phyloP scores from a whole-genome alignment of 92 coral and sea anemone genomes.

The Epizoanthus illoricatus region DNA sequence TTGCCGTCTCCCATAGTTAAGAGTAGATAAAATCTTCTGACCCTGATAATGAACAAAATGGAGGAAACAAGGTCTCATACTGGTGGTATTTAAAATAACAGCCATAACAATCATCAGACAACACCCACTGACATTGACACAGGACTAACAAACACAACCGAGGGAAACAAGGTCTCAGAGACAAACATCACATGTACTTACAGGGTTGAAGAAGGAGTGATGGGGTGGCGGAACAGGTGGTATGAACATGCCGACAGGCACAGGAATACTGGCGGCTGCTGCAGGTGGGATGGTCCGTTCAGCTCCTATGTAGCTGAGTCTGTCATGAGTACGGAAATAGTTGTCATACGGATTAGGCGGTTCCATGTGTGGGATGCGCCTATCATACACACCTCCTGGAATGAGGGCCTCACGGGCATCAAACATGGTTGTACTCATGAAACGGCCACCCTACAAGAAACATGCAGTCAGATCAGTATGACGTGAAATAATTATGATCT shows the following conservation, averaged over 20 bases:
- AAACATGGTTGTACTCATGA: constrained; percentile 69
- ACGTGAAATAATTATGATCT: no score
- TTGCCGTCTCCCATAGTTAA: no score
- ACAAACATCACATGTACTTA: constrained; percentile 42
- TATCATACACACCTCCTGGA: constrained; percentile 94
- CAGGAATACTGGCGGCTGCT: constrained; percentile 97
- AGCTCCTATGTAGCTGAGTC: constrained; percentile 96
- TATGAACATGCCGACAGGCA: constrained; percentile 98
- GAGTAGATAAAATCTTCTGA: neutral
- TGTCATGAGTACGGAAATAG: constrained; percentile 97
- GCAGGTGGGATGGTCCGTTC: constrained; percentile 97
- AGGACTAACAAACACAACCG: no score
- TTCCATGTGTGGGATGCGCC: constrained; percentile 85
- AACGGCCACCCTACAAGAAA: no score
- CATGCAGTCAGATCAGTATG: no score
- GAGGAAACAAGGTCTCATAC: neutral
- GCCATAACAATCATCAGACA: no score
- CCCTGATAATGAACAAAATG: constrained; percentile 27
- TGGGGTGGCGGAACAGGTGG: constrained; percentile 99
- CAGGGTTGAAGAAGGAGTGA: constrained; percentile 95
- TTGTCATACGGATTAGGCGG: constrained; percentile 92
- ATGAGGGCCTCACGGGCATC: constrained; percentile 98
- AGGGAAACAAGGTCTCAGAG: no score
- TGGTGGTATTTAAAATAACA: no score
- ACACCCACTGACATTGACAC: no score